Evolutionary conservation across 2,888 invertebrate genomes (phyloP), one percentile per base, ranked within the genome.

Genomic region (Trachelus stipa): DNA sequence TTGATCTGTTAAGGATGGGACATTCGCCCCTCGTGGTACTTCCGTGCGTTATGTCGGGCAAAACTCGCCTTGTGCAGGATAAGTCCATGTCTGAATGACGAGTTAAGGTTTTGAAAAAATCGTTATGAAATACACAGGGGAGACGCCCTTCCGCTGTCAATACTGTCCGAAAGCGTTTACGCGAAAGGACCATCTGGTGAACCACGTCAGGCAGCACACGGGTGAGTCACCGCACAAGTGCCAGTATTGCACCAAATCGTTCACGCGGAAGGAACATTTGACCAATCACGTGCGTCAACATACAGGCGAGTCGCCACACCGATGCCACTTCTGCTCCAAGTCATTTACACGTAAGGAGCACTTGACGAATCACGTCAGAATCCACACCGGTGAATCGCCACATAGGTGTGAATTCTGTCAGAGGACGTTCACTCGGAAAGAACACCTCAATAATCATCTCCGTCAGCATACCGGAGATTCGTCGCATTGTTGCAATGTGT

Each of bases 131-230:
- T 80, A 81, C 83, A 88, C 90, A 88, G 92, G 95, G 73, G 95
- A 95, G 88, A 95, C 95, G 56, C 95, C 95, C 73, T 95, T 95
- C 93, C 94, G 96, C 90, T 97, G 97, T 91, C 96, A 95, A 87
- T 96, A 95, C 92, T 97, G 96, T 91, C 96, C 96, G 79, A 96
- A 96, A 92, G 96, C 96, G 73, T 96, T 96, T 92, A 96, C 96
- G 11, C 93, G 96, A 88, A 96, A 96, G 92, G 96, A 96, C 91
- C 96, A 96, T 91, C 93, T 96, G 89, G 95, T 95, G 81, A 95
- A 95, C 90, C 95, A 95, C 89, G 95, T 95, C 37, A 92, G 95
- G 35, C 95, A 95, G 85, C 95, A 95, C 91, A 95, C 95, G 73
- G 95, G 96, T 80, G 96, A 96, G 91, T 95, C 95, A 34, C 95